A percentile compares a stretch with the other conserved stretches of the same genome.
These are phyloP conservation scores for Bradypodion pumilum DNA, from an alignment of 2,797 vertebrate genomes.

Conservation along the genomic window DNA sequence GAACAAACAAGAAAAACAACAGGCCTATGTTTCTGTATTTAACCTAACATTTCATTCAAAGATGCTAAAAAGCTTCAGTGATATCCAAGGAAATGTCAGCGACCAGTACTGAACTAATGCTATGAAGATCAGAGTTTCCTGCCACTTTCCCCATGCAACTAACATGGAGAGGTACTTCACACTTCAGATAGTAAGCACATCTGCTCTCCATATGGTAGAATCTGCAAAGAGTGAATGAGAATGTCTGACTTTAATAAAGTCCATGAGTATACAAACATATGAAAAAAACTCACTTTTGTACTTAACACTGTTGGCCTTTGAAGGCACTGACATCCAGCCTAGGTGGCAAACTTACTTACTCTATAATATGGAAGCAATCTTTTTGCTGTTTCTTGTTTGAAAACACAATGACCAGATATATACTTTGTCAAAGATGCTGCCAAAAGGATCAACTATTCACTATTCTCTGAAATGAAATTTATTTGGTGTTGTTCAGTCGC, in stretches of 20 bases:
- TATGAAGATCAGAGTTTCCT: slow-evolving; percentile 52
- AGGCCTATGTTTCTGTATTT: slow-evolving; percentile 24
- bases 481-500: too few relatives aligned
- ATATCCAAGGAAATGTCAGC: slow-evolving; percentile 65
- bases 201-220: background rate
- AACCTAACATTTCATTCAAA: slow-evolving; percentile 56
- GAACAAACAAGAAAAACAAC: slow-evolving; percentile 49
- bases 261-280: background rate
- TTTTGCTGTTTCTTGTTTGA: background rate
- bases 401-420: slow-evolving; percentile 40
- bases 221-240: background rate
- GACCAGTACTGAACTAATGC: slow-evolving; percentile 49
- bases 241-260: background rate
- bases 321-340: background rate
- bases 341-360: background rate
- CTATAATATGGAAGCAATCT: background rate
- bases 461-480: too few relatives aligned
- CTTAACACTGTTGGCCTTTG: background rate
- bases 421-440: background rate
- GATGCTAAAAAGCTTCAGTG: slow-evolving; percentile 46
- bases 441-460: background rate
- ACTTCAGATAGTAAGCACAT: background rate
- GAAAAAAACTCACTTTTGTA: background rate
- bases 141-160: slow-evolving; percentile 61
- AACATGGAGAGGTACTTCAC: background rate